These are phyloP conservation scores for Amphipoea oculea DNA, from an alignment of 2,888 invertebrate species.

Conservation along the genomic window DNA sequence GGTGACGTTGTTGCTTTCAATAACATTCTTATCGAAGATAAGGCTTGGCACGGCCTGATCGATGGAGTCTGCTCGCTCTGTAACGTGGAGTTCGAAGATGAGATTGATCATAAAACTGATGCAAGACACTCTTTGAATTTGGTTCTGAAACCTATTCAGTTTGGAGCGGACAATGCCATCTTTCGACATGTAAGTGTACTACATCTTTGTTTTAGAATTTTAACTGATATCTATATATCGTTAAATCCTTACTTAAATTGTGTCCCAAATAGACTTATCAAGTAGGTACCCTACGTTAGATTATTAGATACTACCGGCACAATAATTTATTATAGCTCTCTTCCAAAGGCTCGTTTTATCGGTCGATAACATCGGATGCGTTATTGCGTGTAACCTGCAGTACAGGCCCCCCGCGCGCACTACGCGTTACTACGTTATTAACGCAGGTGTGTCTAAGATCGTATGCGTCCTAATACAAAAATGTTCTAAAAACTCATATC, in stretches of 20 bases:
- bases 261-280: background rate
- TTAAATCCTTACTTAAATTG: background rate
- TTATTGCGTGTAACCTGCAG: no score
- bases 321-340: no score
- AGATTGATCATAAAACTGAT: slow-evolving; percentile 71
- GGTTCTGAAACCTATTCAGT: slow-evolving; percentile 72
- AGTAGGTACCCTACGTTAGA: background rate
- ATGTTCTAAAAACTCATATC: no score
- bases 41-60: slow-evolving; percentile 78
- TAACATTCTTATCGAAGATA: slow-evolving; percentile 71
- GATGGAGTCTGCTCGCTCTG: slow-evolving; percentile 78
- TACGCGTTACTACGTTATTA: no score
- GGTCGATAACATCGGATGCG: no score
- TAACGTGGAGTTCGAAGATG: slow-evolving; percentile 75
- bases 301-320: background rate
- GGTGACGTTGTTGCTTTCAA: slow-evolving; percentile 70
- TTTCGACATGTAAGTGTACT: slow-evolving; percentile 73
- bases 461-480: no score
- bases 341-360: no score
- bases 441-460: no score
- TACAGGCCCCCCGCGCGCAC: no score
- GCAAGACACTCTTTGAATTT: slow-evolving; percentile 76
- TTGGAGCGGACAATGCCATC: slow-evolving; percentile 68
- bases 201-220: background rate
- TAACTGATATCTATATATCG: background rate